phyloP scores from a whole-genome alignment of 2,888 invertebrate genomes.

The Eupithecia subfuscata region DNA sequence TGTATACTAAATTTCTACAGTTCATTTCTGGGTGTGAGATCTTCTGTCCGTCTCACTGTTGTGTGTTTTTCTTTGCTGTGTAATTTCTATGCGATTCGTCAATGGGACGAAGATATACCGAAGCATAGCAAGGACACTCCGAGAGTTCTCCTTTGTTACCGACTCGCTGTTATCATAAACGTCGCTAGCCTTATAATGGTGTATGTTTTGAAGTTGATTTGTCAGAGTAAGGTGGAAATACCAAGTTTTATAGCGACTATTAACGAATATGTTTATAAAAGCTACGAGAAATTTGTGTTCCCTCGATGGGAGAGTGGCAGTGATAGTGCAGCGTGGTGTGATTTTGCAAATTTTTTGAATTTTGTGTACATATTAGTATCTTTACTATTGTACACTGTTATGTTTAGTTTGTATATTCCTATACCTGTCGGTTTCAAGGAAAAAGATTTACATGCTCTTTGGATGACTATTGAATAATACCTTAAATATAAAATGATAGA shows the following conservation, averaged over 20 bases:
- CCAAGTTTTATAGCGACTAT: not conserved
- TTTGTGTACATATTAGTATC: not conserved
- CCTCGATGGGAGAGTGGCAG: not conserved
- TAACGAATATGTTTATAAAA: constrained; percentile 7
- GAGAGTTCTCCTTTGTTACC: constrained; percentile 4
- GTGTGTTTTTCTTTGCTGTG: constrained; percentile 8
- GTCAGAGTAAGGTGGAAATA: not conserved
- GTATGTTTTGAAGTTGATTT: not conserved
- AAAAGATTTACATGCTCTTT: not conserved
- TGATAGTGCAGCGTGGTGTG: not conserved
- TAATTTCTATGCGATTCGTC: constrained; percentile 3
- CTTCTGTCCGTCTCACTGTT: not conserved
- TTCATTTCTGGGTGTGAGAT: constrained; percentile 1
- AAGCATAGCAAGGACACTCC: not conserved
- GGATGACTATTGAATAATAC: not conserved
- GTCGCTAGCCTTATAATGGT: not conserved
- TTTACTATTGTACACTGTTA: not conserved
- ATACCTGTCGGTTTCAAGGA: not conserved
- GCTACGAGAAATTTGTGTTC: constrained; percentile 3
- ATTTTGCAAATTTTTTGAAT: constrained; percentile 9
- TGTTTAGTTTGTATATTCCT: not conserved
- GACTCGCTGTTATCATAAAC: not conserved
- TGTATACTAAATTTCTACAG: not conserved
- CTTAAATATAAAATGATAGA: not conserved
- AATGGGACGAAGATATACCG: not conserved